Evolutionary conservation across 2,113 vertebrate species (phyloP).

Genomic region (Aphelocoma coerulescens): DNA sequence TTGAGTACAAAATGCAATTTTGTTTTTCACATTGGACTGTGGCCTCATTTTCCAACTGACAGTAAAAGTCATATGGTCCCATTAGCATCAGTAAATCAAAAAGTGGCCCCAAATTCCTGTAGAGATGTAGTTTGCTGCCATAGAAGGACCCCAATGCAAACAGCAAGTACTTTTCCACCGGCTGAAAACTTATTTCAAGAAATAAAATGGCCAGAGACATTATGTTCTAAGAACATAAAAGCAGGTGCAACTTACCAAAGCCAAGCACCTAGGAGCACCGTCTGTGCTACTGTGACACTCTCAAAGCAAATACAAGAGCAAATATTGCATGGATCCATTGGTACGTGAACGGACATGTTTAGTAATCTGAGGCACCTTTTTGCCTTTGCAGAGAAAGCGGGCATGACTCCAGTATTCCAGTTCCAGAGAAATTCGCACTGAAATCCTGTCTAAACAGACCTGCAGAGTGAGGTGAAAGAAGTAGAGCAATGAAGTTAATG

Average conservation of each 20-base stretch:
- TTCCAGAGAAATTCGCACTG: not conserved
- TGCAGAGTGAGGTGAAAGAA: not conserved
- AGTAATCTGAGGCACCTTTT: not conserved
- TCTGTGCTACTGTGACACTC: not conserved
- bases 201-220: not conserved
- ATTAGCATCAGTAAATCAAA: not conserved
- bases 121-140: not conserved
- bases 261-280: not conserved
- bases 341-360: not conserved
- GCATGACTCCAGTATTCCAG: not conserved
- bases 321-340: not conserved
- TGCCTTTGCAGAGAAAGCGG: not conserved
- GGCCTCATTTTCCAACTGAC: not conserved
- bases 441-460: not conserved
- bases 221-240: not conserved
- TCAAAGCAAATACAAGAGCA: not conserved
- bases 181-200: not conserved
- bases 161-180: not conserved
- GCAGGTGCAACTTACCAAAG: not conserved
- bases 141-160: not conserved
- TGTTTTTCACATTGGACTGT: not conserved
- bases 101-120: not conserved
- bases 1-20: not conserved
- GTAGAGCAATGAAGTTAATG: not conserved
- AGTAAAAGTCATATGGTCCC: not conserved